Evolutionary conservation across 2,113 vertebrate species (phyloP).

Genomic region (Pantherophis guttatus): DNA sequence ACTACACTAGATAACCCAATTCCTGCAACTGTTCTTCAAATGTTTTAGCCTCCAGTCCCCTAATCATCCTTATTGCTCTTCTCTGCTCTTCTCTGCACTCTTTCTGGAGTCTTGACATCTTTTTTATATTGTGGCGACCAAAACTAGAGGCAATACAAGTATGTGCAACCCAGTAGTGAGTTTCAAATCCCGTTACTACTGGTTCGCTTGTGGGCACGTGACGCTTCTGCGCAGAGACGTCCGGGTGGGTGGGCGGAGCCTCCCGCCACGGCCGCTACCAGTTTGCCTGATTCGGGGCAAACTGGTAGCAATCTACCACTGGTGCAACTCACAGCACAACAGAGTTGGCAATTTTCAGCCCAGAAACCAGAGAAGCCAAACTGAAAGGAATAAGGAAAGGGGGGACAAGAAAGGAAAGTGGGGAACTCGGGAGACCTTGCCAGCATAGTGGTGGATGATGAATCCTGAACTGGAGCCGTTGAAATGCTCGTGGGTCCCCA

Average conservation of each 20-base stretch:
- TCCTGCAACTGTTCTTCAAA: neutral
- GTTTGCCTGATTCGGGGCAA: too few species aligned
- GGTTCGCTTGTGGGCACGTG: too few species aligned
- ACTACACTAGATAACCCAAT: neutral
- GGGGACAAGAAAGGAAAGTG: neutral
- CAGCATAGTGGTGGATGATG: slow-evolving; percentile 94
- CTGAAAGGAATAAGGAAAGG: neutral
- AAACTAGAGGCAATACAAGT: neutral
- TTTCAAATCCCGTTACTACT: too few species aligned
- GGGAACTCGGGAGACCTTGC: slow-evolving; percentile 67
- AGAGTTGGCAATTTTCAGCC: neutral
- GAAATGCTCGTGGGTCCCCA: slow-evolving; percentile 94
- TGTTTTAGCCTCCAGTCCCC: neutral
- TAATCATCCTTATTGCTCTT: neutral
- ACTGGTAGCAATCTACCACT: too few species aligned
- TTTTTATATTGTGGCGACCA: neutral
- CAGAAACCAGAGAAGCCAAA: neutral
- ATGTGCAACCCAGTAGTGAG: neutral
- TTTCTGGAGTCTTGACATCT: neutral
- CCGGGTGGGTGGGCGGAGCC: too few species aligned
- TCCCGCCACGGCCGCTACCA: too few species aligned
- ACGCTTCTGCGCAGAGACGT: too few species aligned
- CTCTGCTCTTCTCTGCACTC: neutral
- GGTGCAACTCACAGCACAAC: neutral
- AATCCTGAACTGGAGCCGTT: slow-evolving; percentile 94